Conservation (phyloP, 2,113 vertebrate species). For the mouse (Mus musculus) region GRCm39 chr11:21176501-21177000, state of each 20-base stretch:
- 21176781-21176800: conserved; percentile 16
- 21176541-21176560: neutral
- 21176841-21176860: neutral
- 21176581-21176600: conserved; percentile 7
- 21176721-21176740: neutral
- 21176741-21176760: neutral
- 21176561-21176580: conserved; percentile 39
- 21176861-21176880: conserved; percentile 15
- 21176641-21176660: neutral
- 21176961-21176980: neutral
- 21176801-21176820: neutral
- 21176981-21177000: conserved; percentile 34
- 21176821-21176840: neutral
- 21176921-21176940: conserved; percentile 55
- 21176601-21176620: neutral
- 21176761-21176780: conserved; percentile 31
- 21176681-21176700: neutral
- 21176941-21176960: conserved; percentile 21
- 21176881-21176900: conserved; percentile 28
- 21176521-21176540: neutral
- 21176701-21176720: conserved; percentile 24
- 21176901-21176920: conserved; percentile 6
- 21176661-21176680: conserved; percentile 8
- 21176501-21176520: neutral
- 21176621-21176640: neutral